Evolutionary conservation across 2,797 vertebrate species (phyloP).

Genomic region (Sebastes nivosus): DNA sequence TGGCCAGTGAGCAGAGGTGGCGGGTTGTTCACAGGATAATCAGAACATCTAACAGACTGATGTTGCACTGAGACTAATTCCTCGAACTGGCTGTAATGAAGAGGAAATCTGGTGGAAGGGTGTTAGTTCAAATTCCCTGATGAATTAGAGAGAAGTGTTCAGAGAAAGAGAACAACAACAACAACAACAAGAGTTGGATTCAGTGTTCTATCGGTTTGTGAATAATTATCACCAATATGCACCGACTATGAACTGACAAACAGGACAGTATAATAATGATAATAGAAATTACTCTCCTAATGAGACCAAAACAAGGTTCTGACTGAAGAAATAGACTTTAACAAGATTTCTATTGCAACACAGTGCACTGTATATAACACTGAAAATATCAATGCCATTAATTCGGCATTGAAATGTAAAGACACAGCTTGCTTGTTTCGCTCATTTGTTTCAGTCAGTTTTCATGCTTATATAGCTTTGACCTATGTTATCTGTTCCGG

Average conservation of each 20-base stretch:
- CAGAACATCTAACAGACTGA: neutral
- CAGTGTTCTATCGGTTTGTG: neutral
- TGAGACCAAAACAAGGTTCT: neutral
- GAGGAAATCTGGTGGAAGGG: neutral
- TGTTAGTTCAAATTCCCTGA: neutral
- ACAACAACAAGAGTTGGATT: neutral
- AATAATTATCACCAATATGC: neutral
- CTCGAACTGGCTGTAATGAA: neutral
- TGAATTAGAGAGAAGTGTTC: neutral
- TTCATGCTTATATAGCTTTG: neutral
- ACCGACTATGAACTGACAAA: neutral
- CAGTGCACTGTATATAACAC: neutral
- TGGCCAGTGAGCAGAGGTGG: too few species aligned
- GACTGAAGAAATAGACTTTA: neutral
- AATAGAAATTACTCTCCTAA: neutral
- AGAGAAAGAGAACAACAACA: neutral
- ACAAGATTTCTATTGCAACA: too few species aligned
- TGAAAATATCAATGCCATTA: neutral
- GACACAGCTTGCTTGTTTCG: neutral
- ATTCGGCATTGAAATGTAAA: neutral
- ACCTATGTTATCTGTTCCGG: neutral
- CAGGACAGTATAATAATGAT: neutral
- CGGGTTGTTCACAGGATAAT: neutral
- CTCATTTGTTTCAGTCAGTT: neutral
- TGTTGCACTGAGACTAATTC: neutral